phyloP scores from a whole-genome alignment of 2,797 vertebrate species.

The Chaetophractus vellerosus region DNA sequence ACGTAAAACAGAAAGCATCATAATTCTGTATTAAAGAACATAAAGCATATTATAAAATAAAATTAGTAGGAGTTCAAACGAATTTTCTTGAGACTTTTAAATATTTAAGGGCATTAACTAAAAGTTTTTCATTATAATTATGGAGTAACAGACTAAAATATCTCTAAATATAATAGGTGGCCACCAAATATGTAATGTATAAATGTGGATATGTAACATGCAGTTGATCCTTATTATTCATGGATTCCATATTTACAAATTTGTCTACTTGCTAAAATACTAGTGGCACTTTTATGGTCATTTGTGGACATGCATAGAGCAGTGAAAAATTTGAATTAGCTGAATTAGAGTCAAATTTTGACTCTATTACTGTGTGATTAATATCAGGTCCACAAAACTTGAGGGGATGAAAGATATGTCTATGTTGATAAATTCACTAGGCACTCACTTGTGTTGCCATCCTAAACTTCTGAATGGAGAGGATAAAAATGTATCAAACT shows the following conservation, averaged over 20 bases:
- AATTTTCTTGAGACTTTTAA: constrained; percentile 41
- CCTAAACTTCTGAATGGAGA: not conserved
- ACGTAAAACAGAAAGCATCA: constrained; percentile 98
- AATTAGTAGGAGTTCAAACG: constrained; percentile 64
- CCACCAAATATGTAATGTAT: not conserved
- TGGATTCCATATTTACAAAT: no score
- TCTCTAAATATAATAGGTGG: not conserved
- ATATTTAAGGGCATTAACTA: not conserved
- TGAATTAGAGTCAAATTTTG: not conserved
- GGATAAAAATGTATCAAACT: not conserved
- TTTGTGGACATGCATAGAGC: no score
- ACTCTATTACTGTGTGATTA: not conserved
- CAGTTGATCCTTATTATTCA: no score
- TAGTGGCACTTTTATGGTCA: no score
- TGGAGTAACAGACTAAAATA: not conserved
- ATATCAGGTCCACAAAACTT: not conserved
- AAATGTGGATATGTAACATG: not conserved
- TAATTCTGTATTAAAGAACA: constrained; percentile 93
- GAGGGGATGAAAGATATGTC: not conserved
- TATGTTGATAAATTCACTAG: not conserved
- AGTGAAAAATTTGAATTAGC: not conserved
- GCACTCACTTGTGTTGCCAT: not conserved
- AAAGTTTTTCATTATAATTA: constrained; percentile 17
- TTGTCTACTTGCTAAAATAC: no score
- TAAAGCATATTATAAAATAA: constrained; percentile 74